Percentiles rank a stretch among this genome's conserved stretches.
These are phyloP conservation scores for Heterotis niloticus DNA, from an alignment of 2,113 vertebrate species.

Conservation along the genomic window DNA sequence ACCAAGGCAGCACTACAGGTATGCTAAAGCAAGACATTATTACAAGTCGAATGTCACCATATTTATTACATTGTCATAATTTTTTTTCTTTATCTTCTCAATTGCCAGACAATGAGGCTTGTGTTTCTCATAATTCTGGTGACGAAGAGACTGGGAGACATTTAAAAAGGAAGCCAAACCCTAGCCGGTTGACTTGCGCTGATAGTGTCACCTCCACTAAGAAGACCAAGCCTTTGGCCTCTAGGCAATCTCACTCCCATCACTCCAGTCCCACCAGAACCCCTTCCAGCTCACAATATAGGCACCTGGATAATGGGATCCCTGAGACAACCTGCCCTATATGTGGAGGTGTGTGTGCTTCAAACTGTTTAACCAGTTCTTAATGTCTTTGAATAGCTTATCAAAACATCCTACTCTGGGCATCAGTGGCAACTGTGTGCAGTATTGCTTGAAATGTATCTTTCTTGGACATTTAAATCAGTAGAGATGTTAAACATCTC, in stretches of 20 bases:
- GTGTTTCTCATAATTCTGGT: not conserved
- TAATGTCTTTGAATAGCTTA: not conserved
- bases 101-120: not conserved
- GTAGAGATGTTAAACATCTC: not conserved
- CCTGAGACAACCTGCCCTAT: constrained; percentile 59
- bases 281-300: not conserved
- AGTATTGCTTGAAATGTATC: not conserved
- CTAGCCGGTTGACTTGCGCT: constrained; percentile 2
- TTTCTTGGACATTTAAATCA: not conserved
- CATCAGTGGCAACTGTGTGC: not conserved
- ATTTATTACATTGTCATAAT: too few species aligned
- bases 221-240: not conserved
- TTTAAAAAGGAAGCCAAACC: constrained; percentile 8
- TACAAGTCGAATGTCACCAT: constrained; percentile 2
- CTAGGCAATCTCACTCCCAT: constrained; percentile 26
- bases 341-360: constrained; percentile 56
- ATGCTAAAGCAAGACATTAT: not conserved
- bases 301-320: not conserved
- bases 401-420: not conserved
- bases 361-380: not conserved
- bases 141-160: constrained; percentile 12
- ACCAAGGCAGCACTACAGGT: not conserved
- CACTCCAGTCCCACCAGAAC: not conserved
- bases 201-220: not conserved
- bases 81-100: not conserved